Evolutionary conservation across 2,113 vertebrate genomes (phyloP).

Genomic region (Amphilophus citrinellus): DNA sequence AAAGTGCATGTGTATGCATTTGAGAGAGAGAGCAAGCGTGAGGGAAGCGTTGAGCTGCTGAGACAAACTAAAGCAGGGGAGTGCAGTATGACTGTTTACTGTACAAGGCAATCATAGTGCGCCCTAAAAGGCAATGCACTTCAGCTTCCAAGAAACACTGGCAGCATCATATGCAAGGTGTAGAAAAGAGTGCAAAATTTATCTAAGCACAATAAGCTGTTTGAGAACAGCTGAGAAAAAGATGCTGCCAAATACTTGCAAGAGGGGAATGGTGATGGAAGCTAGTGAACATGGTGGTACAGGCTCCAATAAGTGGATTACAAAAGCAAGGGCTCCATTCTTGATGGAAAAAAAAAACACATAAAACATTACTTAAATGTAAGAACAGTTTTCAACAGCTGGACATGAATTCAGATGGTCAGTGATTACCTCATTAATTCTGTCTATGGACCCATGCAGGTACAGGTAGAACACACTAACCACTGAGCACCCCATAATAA

Average conservation of each 20-base stretch:
- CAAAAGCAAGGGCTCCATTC: not conserved
- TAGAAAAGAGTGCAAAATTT: not conserved
- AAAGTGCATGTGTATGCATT: not conserved
- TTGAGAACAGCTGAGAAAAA: not conserved
- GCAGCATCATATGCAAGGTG: not conserved
- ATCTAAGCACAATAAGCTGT: conserved; percentile 1
- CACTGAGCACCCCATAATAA: not conserved
- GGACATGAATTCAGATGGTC: not conserved
- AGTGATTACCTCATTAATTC: not conserved
- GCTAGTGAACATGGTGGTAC: not conserved
- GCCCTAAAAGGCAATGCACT: not conserved
- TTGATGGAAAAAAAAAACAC: not conserved
- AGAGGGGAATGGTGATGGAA: not conserved
- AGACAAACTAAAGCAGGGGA: no score
- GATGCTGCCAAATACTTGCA: not conserved
- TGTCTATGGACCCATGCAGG: not conserved
- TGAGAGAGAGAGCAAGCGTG: not conserved
- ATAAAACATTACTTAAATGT: not conserved
- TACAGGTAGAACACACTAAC: not conserved
- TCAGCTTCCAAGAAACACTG: not conserved
- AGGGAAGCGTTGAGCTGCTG: not conserved
- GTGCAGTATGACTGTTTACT: not conserved
- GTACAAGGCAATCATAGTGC: no score
- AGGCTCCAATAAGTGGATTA: not conserved
- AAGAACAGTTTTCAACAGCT: not conserved